These are phyloP conservation scores for Leuctra nigra DNA, from an alignment of 2,888 invertebrate species.

Conservation along the genomic window DNA sequence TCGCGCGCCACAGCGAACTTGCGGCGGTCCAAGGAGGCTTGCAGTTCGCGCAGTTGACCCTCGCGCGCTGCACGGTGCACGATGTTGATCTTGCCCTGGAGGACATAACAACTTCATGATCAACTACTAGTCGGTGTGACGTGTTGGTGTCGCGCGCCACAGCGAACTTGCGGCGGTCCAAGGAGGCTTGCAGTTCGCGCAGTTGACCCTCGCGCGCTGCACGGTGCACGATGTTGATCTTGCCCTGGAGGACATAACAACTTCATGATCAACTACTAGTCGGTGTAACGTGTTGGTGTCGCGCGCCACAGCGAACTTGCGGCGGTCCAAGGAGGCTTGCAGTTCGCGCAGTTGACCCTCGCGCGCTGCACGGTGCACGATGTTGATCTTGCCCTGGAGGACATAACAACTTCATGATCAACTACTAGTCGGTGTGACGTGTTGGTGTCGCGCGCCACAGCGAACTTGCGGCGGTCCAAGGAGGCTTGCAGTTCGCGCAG, in stretches of 20 bases:
- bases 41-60: constrained; percentile 77
- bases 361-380: constrained; percentile 78
- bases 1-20: constrained; percentile 88
- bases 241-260: constrained; percentile 53
- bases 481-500: constrained; percentile 78
- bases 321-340: constrained; percentile 77
- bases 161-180: constrained; percentile 86
- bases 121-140: too few relatives aligned
- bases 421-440: too few relatives aligned
- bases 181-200: constrained; percentile 72
- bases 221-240: constrained; percentile 82
- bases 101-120: background rate
- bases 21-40: constrained; percentile 77
- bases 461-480: constrained; percentile 83
- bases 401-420: background rate
- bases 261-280: too few relatives aligned
- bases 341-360: constrained; percentile 79
- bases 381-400: constrained; percentile 75
- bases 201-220: constrained; percentile 81
- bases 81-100: constrained; percentile 78
- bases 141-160: constrained; percentile 75
- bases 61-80: constrained; percentile 81
- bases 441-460: constrained; percentile 81
- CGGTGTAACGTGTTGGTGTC: constrained; percentile 68
- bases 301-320: constrained; percentile 85